Base-by-base conservation (phyloP, 2,113 vertebrate genomes). In the Takifugu bimaculatus region DNA sequence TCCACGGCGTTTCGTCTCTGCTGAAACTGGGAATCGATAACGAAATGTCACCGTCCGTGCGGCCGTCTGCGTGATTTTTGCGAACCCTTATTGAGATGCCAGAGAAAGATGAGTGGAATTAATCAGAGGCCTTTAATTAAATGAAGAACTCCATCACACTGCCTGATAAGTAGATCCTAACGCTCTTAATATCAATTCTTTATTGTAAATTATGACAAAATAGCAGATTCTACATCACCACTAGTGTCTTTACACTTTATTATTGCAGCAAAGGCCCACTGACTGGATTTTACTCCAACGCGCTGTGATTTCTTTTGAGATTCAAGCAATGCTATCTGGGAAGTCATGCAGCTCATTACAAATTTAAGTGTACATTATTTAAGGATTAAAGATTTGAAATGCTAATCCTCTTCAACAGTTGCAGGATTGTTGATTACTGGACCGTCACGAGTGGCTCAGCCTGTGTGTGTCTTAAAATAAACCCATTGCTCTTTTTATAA, bases 341-440 rank as follows among this genome's bases (percentile, higher is more conserved):
- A 78, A 85, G 79, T 81, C 81, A 80, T 81, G 78, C 61, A 72
- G 72, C 65, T 77, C 75, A 74, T 82, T 75, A 83, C 82, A 57
- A 68, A 66, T 68, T 43, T 65, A 58, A 76, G 77, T 80, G 77
- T 71, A 82, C 82, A 82, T 86, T 82, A 83, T 85, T 79, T 47
- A 44, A 42, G 63, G 74, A 83, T 87, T 84, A 78, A 26, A 39
- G 48, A 63, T 35, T 67, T 82, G 54, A 63, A 63, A 66, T 77
- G 74, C 59, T 83, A 79, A 85, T 79, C 70, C 79, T 58, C 68
- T 60, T 77, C 72, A 79, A 78, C 75, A 84, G 81, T 81, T 87
- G 80, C 65, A 61, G 39, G n/a, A 50, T 61, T 58, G 69, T 77
- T 79, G 76, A 85, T 83, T 78, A 78, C 49, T 0, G 51, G 51